These are phyloP conservation scores for Brachyrhaphis roseni DNA, from an alignment of 2,797 vertebrate genomes.

Conservation along the genomic window DNA sequence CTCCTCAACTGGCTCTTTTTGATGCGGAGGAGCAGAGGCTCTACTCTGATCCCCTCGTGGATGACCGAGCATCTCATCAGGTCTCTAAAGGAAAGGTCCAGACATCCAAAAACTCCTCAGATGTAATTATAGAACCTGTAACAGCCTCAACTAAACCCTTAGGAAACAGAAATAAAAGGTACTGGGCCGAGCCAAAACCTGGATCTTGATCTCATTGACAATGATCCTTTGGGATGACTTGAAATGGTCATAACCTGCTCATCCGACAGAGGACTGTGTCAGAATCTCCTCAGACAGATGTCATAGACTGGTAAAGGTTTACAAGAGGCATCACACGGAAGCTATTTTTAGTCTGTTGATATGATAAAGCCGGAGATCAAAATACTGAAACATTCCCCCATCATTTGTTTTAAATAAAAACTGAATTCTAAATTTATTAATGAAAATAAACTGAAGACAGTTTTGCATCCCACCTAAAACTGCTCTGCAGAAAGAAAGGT, in stretches of 20 bases:
- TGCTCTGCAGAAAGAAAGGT: neutral
- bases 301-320: neutral
- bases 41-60: neutral
- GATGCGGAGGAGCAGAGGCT: neutral
- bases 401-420: neutral
- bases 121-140: neutral
- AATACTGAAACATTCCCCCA: neutral
- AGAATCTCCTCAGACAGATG: neutral
- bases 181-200: neutral
- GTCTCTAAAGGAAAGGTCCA: neutral
- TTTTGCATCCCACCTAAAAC: neutral
- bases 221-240: neutral
- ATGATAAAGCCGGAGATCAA: neutral
- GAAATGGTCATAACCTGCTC: neutral
- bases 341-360: neutral
- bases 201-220: neutral
- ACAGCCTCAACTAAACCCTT: neutral
- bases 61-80: neutral
- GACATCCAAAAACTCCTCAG: neutral
- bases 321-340: neutral
- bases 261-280: neutral
- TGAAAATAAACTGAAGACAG: neutral
- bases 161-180: neutral
- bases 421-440: neutral
- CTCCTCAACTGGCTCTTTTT: neutral